Base-by-base conservation (phyloP, 2,888 invertebrate species). In the Boloria selene region DNA sequence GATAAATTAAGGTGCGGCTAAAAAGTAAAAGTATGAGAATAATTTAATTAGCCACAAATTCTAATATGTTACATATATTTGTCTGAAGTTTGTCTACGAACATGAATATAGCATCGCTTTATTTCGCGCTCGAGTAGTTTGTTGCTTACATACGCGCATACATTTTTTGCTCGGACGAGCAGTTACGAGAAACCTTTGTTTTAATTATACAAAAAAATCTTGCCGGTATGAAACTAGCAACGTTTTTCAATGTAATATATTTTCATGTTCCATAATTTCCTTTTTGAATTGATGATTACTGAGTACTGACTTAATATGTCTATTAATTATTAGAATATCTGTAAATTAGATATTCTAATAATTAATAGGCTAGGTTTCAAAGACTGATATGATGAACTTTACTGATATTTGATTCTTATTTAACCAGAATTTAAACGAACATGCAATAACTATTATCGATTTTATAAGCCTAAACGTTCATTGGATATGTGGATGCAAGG, bases 131-230 rank as follows among this genome's bases (percentile, higher is more conserved):
- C 63, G 68, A 70, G 63, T 70, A 70, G 65, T 38, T 68, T 31
- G 26, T 60, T 69, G 54, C 67, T 67, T 67, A 64, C 59, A 64
- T 64, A 67, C 69, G 67, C 61, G 67, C 61, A 67, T 68, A 61
- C 56, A 61, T 68, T 70, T 70, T 70, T 70, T 70, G 70, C 70
- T 70, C 56, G 68, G 62, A 55, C 60, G 70, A 70, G 70, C 61
- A 55, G 70, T 70, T 70, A 65, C 70, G 62, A 65, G 70, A 68
- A 68, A 65, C 65, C 70, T 70, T 70, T 68, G 70, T 68, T 65
- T 60, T 65, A 68, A 70, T 70, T 68, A 54, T 64, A 70, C 58
- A 70, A 70, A 68, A 70, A 70, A 67, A 51, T 61, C 42, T 55
- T 56, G 60, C 55, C 52, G 45, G 65, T 62, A 65, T 52, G 53